Evolutionary conservation across 2,797 vertebrate genomes (phyloP).

Genomic region (Xyrichtys novacula): DNA sequence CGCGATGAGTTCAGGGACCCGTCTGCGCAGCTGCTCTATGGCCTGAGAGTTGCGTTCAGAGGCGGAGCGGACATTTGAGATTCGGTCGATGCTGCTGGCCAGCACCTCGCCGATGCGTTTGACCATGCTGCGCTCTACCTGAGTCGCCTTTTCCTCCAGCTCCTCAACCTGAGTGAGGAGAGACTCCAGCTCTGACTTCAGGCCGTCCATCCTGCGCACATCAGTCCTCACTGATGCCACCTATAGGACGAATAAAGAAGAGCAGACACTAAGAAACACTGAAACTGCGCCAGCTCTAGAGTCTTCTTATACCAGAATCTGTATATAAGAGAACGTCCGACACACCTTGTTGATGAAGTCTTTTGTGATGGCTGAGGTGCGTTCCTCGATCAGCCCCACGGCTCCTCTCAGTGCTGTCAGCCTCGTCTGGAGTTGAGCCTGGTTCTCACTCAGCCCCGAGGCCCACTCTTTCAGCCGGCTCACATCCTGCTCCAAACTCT

Average conservation of each 20-base stretch:
- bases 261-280: background rate
- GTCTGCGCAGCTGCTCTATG: constrained; percentile 81
- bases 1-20: constrained; percentile 79
- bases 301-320: background rate
- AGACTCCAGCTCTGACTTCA: constrained; percentile 86
- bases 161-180: constrained; percentile 84
- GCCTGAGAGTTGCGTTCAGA: constrained; percentile 86
- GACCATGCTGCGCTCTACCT: constrained; percentile 86
- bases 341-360: constrained; percentile 83
- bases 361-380: constrained; percentile 81
- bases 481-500: constrained; percentile 85
- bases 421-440: constrained; percentile 83
- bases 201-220: constrained; percentile 92
- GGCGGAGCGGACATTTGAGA: constrained; percentile 82
- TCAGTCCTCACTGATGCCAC: constrained; percentile 92
- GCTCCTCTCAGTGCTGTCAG: constrained; percentile 82
- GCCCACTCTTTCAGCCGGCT: constrained; percentile 84
- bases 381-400: constrained; percentile 84
- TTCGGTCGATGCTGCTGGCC: constrained; percentile 89
- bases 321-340: background rate
- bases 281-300: background rate
- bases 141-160: constrained; percentile 87
- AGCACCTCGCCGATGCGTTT: constrained; percentile 90
- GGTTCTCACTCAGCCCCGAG: constrained; percentile 78
- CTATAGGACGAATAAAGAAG: constrained; percentile 37